Evolutionary conservation across 2,888 invertebrate species (phyloP), one percentile per base, ranked within the genome.

Genomic region (Holacanthella duospinosa): DNA sequence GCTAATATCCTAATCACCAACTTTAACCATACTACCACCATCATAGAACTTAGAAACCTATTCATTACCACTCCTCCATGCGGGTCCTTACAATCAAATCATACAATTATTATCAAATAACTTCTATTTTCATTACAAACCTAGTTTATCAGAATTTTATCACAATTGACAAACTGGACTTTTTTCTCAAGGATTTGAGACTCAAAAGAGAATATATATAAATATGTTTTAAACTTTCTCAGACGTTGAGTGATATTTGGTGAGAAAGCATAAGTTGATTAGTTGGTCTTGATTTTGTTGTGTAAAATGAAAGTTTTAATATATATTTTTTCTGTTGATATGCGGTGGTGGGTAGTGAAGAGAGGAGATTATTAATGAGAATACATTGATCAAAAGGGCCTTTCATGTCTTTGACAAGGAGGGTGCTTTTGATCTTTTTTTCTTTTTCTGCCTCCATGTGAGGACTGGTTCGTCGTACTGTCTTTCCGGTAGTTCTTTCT

Each of bases 341-440:
- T 24, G 60, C 19, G 53, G 28, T 27, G 43, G 53, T 60, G 25
- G 27, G 26, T 66, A n/a, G n/a, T n/a, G n/a, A n/a, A 70, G 9
- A 36, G 66, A 70, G 70, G 69, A 71, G 70, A 71, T 71, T 71
- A 71, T 71, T 71, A 71, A 71, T 71, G 71, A 71, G 71, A 70
- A 70, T 68, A 69, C 69, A 71, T 71, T 71, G 71, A 71, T 71
- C 68, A 71, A 71, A 71, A 70, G 36, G 36, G 70, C 68, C 70
- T 71, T 71, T 71, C 69, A 71, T 70, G 71, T 71, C 68, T 64
- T 68, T 36, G 36, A 36, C 36, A 36, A 36, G 36, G 16, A 36
- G 16, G 68, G 69, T 66, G 62, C 68, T 69, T 71, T 71, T 71
- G 71, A 71, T 71, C 71, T 71, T 66, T 67, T 66, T 64, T 67